Conservation (phyloP, 2,113 vertebrate genomes). For the Onychostoma macrolepis region DNA sequence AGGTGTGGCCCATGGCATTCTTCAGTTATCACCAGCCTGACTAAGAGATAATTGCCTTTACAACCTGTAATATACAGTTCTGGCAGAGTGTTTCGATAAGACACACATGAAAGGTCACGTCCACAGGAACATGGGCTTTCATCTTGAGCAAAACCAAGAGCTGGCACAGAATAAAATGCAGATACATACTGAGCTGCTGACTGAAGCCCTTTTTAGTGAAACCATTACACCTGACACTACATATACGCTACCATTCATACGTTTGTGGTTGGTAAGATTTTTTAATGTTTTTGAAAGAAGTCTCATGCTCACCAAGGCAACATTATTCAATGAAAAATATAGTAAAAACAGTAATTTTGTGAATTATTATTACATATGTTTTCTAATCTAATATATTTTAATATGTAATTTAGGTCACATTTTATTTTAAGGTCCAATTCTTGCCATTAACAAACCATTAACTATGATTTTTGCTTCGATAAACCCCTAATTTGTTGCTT, state of each 20-base stretch:
- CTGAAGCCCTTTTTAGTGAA: constrained; percentile 2
- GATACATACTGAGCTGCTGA: constrained; percentile 6
- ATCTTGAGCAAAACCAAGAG: constrained; percentile 40
- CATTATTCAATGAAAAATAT: neutral
- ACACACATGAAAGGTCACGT: constrained; percentile 14
- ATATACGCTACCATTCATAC: neutral
- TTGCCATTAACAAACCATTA: too few species aligned
- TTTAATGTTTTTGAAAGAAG: neutral
- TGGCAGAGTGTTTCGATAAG: constrained; percentile 45
- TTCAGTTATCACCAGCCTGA: constrained; percentile 51
- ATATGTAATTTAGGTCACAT: neutral
- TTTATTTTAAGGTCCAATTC: too few species aligned
- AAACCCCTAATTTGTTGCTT: too few species aligned
- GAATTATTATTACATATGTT: neutral
- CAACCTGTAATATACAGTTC: constrained; percentile 46
- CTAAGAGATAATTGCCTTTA: constrained; percentile 54
- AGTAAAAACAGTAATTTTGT: too few species aligned
- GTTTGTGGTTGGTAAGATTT: neutral
- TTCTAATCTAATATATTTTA: neutral
- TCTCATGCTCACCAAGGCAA: neutral
- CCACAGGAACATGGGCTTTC: constrained; percentile 5
- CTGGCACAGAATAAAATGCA: constrained; percentile 13
- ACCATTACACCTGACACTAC: constrained; percentile 57
- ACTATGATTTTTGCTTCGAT: too few species aligned
- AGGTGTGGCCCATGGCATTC: constrained; percentile 55